A percentile compares a stretch with the other conserved stretches of the same genome.
Evolutionary conservation across 2,888 invertebrate species (phyloP).

Genomic region (Lymantria dispar): DNA sequence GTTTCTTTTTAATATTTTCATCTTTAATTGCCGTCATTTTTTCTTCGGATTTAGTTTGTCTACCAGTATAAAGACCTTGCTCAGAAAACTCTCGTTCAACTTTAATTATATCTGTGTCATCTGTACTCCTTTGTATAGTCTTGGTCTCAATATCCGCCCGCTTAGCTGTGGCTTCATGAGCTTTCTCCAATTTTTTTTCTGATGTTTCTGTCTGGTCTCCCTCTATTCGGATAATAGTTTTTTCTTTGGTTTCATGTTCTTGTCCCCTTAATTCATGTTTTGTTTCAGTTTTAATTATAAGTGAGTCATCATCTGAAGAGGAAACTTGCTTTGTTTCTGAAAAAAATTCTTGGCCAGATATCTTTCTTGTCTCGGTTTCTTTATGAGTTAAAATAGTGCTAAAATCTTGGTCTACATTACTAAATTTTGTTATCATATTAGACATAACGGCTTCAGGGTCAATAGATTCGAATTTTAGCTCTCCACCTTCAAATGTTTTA

Average conservation of each 20-base stretch:
- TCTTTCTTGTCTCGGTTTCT: slow-evolving; percentile 75
- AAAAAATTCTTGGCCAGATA: slow-evolving; percentile 76
- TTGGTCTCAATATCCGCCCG: slow-evolving; percentile 74
- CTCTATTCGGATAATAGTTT: slow-evolving; percentile 67
- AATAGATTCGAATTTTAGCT: slow-evolving; percentile 66
- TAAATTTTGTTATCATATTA: slow-evolving; percentile 69
- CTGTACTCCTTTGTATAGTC: slow-evolving; percentile 67
- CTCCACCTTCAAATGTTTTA: slow-evolving; percentile 60
- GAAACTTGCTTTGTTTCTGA: slow-evolving; percentile 75
- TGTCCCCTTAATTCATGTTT: slow-evolving; percentile 72
- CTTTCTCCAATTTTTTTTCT: slow-evolving; percentile 77
- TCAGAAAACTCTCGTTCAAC: slow-evolving; percentile 71
- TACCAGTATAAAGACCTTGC: slow-evolving; percentile 72
- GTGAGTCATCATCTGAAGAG: slow-evolving; percentile 74
- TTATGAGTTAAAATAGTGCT: slow-evolving; percentile 76
- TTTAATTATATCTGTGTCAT: slow-evolving; percentile 67
- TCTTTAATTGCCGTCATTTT: slow-evolving; percentile 77
- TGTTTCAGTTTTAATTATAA: slow-evolving; percentile 73
- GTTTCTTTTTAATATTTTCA: slow-evolving; percentile 71
- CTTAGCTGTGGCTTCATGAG: slow-evolving; percentile 76
- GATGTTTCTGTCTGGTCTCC: slow-evolving; percentile 77
- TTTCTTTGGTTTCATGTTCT: slow-evolving; percentile 76
- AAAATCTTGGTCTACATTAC: slow-evolving; percentile 52
- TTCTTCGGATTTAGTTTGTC: slow-evolving; percentile 74
- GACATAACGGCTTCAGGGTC: slow-evolving; percentile 69